phyloP scores from a whole-genome alignment of 2,888 invertebrate species.

The Spatulosminthurus flaviceps region DNA sequence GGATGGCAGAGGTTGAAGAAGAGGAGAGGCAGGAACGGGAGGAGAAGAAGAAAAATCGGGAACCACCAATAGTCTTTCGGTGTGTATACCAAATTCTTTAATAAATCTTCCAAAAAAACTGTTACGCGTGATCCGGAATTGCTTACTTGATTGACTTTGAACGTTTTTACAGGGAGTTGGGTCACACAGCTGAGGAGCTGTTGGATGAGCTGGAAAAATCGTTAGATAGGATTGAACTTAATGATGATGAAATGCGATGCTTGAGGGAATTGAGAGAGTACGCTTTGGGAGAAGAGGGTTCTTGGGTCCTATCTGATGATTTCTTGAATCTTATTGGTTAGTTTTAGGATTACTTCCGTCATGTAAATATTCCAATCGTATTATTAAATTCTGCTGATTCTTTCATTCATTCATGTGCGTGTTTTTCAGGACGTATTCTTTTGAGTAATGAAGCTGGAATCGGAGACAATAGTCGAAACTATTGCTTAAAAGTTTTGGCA shows the following conservation, averaged over 20 bases:
- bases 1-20: conserved; percentile 68
- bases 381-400: too few species aligned
- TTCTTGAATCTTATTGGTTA: conserved; percentile 83
- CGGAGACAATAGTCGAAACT: conserved; percentile 72
- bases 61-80: conserved; percentile 81
- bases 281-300: conserved; percentile 87
- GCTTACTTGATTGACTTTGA: not conserved
- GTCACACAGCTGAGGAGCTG: conserved; percentile 71
- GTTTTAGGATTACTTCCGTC: conserved; percentile 51
- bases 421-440: conserved; percentile 54
- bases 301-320: conserved; percentile 90
- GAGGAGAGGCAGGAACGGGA: conserved; percentile 76
- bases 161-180: conserved; percentile 55
- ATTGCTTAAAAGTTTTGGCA: conserved; percentile 77
- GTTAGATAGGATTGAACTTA: conserved; percentile 76
- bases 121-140: too few species aligned
- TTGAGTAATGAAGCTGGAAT: conserved; percentile 61
- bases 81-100: conserved; percentile 33
- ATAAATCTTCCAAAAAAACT: too few species aligned
- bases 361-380: too few species aligned
- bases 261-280: conserved; percentile 87
- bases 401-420: too few species aligned
- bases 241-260: conserved; percentile 78
- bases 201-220: conserved; percentile 75
- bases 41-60: conserved; percentile 76